phyloP scores from a whole-genome alignment of 2,888 invertebrate species.

The Anoplius nigerrimus region DNA sequence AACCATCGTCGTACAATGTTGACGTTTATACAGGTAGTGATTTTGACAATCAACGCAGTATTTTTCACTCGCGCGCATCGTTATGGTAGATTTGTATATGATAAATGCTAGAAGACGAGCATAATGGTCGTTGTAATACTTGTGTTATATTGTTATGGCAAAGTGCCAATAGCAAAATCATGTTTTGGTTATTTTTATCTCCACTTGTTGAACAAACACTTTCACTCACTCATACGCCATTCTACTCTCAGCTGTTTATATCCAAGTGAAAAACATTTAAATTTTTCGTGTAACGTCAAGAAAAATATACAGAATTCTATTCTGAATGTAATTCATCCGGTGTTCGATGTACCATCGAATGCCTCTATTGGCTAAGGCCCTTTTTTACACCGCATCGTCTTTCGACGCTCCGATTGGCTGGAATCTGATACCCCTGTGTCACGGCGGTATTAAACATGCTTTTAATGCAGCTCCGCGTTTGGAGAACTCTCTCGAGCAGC shows the following conservation, averaged over 20 bases:
- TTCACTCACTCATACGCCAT: too few relatives aligned
- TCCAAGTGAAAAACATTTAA: too few relatives aligned
- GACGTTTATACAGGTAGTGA: conserved; percentile 16
- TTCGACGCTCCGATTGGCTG: conserved; percentile 63
- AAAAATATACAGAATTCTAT: neutral
- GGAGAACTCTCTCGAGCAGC: conserved; percentile 45
- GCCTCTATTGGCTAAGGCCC: conserved; percentile 63
- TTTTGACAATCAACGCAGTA: conserved; percentile 3
- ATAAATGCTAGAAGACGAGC: too few relatives aligned
- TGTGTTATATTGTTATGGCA: too few relatives aligned
- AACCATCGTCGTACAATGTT: conserved; percentile 20
- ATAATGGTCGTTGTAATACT: too few relatives aligned
- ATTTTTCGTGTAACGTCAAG: neutral
- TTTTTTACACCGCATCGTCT: conserved; percentile 55
- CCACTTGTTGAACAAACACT: too few relatives aligned
- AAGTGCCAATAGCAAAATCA: too few relatives aligned
- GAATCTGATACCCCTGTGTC: conserved; percentile 63
- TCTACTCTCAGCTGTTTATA: too few relatives aligned
- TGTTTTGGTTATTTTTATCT: too few relatives aligned
- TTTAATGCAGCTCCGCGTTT: conserved; percentile 61
- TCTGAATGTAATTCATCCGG: conserved; percentile 36
- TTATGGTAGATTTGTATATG: too few relatives aligned
- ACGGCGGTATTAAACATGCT: conserved; percentile 70
- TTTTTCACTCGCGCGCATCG: too few relatives aligned
- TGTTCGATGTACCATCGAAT: conserved; percentile 53